Conservation (phyloP, 1,140 invertebrate species). For the Andrena cerasifolii region DNA sequence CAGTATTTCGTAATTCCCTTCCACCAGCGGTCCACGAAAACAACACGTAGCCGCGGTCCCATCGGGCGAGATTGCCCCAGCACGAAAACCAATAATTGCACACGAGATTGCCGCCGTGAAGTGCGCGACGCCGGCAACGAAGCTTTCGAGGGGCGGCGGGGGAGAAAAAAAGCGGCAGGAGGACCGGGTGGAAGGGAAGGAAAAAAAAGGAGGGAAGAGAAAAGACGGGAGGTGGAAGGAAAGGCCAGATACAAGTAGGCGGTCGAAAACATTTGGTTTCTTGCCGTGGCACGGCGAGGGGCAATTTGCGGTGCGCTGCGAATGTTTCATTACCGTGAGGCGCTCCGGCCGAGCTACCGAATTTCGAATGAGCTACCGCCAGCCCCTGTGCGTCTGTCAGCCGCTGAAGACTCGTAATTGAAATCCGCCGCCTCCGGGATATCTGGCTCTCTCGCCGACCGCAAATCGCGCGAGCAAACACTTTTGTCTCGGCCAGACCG, state of each 20-base stretch:
- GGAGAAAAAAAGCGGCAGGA: conserved; percentile 15
- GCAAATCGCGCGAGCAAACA: conserved; percentile 80
- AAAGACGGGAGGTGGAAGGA: conserved; percentile 10
- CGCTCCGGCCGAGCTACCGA: conserved; percentile 79
- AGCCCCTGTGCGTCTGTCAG: conserved; percentile 55
- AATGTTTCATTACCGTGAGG: conserved; percentile 82
- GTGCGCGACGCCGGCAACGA: conserved; percentile 20
- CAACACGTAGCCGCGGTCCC: conserved; percentile 15
- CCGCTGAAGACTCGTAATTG: conserved; percentile 78
- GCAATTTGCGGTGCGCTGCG: conserved; percentile 81
- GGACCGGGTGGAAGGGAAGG: background rate
- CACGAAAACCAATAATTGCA: conserved; percentile 72
- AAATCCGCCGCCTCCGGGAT: conserved; percentile 77
- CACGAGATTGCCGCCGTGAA: conserved; percentile 58
- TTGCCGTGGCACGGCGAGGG: conserved; percentile 68
- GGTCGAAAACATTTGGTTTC: conserved; percentile 75
- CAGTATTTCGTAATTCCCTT: background rate
- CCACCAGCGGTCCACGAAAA: conserved; percentile 13
- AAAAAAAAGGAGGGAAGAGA: background rate
- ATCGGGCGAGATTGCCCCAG: conserved; percentile 51
- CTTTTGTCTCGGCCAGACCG: conserved; percentile 77
- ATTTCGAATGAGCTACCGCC: conserved; percentile 81
- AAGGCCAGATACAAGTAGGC: conserved; percentile 65
- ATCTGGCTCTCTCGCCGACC: conserved; percentile 67
- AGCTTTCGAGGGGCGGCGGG: conserved; percentile 16